Evolutionary conservation across 1,140 invertebrate species (phyloP).

Genomic region (Drosophila equinoxialis): DNA sequence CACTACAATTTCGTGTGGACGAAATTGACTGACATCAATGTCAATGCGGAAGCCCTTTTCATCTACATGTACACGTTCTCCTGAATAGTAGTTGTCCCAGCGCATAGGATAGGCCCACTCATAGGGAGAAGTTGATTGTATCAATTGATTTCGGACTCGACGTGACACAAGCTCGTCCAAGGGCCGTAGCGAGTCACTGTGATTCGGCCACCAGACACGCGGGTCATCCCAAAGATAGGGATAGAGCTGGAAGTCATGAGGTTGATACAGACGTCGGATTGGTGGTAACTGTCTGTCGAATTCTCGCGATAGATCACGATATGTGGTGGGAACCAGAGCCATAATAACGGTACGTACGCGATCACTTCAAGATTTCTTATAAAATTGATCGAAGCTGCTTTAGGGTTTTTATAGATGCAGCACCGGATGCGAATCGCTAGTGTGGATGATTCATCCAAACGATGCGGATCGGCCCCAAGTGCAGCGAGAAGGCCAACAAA

Average conservation of each 20-base stretch:
- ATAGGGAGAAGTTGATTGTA: conserved; percentile 62
- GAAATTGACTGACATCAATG: conserved; percentile 93
- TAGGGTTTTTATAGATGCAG: conserved; percentile 61
- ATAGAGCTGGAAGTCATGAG: conserved; percentile 73
- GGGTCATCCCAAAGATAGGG: conserved; percentile 78
- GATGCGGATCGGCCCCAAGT: conserved; percentile 46
- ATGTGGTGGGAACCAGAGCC: conserved; percentile 72
- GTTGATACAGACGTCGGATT: conserved; percentile 54
- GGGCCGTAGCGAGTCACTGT: conserved; percentile 55
- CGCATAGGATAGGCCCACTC: conserved; percentile 75
- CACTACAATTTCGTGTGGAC: conserved; percentile 93
- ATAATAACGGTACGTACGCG: conserved; percentile 50
- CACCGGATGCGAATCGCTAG: conserved; percentile 60
- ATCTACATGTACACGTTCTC: conserved; percentile 84
- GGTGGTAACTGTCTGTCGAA: conserved; percentile 58
- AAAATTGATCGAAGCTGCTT: conserved; percentile 56
- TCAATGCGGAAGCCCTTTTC: conserved; percentile 91
- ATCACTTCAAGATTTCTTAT: conserved; percentile 56
- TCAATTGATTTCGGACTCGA: conserved; percentile 72
- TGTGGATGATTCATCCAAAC: conserved; percentile 61
- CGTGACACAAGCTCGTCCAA: conserved; percentile 75
- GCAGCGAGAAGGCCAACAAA: conserved; percentile 47
- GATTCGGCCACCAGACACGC: conserved; percentile 63
- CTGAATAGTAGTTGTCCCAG: conserved; percentile 84
- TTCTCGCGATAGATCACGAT: conserved; percentile 73